Conservation (phyloP, 2,113 vertebrate genomes). For the Seriola aureovittata region DNA sequence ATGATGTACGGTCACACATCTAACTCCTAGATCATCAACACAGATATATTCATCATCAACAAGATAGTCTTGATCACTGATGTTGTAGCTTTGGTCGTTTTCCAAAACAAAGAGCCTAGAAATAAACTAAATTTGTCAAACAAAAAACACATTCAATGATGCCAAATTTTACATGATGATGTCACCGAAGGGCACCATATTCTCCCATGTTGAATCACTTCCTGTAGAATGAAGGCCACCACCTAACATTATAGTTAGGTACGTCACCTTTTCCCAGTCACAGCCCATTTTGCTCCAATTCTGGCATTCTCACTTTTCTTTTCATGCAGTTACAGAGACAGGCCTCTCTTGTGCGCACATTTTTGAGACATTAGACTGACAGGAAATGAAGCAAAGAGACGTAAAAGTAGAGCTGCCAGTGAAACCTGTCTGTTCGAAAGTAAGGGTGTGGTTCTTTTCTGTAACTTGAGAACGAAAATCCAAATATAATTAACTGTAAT, state of each 20-base stretch:
- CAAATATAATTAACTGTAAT: no score
- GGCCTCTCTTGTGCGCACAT: slow-evolving; percentile 1
- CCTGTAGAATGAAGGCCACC: slow-evolving; percentile 54
- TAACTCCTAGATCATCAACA: not conserved
- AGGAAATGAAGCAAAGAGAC: slow-evolving; percentile 49
- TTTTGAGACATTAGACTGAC: slow-evolving; percentile 38
- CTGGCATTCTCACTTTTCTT: slow-evolving; percentile 34
- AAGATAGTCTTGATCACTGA: slow-evolving; percentile 3
- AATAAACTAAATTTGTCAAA: slow-evolving; percentile 1
- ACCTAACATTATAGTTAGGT: slow-evolving; percentile 55
- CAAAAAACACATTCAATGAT: slow-evolving; percentile 45
- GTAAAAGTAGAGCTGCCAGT: slow-evolving; percentile 39
- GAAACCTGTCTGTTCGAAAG: slow-evolving; percentile 22
- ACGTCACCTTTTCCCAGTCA: slow-evolving; percentile 68
- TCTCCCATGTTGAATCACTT: slow-evolving; percentile 65
- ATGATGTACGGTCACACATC: not conserved
- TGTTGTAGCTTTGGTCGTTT: not conserved
- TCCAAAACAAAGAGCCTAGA: slow-evolving; percentile 22
- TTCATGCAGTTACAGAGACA: not conserved
- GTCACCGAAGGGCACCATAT: slow-evolving; percentile 42
- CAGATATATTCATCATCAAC: no score
- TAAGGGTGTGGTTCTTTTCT: slow-evolving; percentile 44
- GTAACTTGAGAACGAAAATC: slow-evolving; percentile 15
- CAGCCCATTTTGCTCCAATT: slow-evolving; percentile 40
- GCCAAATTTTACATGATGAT: slow-evolving; percentile 46